Evolutionary conservation across 2,888 invertebrate species (phyloP).

Genomic region (Cerceris ruficornis): DNA sequence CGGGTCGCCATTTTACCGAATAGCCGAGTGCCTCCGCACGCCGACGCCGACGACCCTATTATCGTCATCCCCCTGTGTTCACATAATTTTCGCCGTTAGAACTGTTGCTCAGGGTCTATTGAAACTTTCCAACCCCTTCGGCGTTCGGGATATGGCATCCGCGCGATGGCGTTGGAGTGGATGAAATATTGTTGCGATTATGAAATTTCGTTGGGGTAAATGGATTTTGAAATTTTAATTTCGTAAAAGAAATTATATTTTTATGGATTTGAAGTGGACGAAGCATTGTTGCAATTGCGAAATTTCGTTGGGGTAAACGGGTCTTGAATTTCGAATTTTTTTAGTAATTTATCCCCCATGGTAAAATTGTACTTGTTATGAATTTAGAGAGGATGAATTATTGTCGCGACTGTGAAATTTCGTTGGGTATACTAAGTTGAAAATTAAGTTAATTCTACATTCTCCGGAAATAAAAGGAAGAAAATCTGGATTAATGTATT

Average conservation of each 20-base stretch:
- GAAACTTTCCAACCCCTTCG: constrained; percentile 35
- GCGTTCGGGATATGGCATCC: not conserved
- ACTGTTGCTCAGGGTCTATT: constrained; percentile 60
- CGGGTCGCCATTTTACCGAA: constrained; percentile 71
- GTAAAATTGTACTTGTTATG: no score
- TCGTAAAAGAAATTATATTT: no score
- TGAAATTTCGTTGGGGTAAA: not conserved
- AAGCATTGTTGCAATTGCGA: not conserved
- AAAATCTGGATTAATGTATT: no score
- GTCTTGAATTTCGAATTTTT: no score
- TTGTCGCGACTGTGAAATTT: no score
- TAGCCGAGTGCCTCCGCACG: constrained; percentile 30
- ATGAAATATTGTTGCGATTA: not conserved
- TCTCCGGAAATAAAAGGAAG: no score
- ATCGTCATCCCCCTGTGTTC: constrained; percentile 50
- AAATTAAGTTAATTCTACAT: no score
- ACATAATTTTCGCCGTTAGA: constrained; percentile 68
- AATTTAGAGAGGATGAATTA: no score
- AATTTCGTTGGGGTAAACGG: not conserved
- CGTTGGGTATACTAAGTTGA: no score
- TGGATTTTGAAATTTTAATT: no score
- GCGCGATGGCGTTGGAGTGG: not conserved
- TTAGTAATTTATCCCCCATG: no score
- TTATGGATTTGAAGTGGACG: not conserved
- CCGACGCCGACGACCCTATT: constrained; percentile 45